Evolutionary conservation across 2,888 invertebrate genomes (phyloP), one percentile per base, ranked within the genome.

Genomic region (Tyria jacobaeae): DNA sequence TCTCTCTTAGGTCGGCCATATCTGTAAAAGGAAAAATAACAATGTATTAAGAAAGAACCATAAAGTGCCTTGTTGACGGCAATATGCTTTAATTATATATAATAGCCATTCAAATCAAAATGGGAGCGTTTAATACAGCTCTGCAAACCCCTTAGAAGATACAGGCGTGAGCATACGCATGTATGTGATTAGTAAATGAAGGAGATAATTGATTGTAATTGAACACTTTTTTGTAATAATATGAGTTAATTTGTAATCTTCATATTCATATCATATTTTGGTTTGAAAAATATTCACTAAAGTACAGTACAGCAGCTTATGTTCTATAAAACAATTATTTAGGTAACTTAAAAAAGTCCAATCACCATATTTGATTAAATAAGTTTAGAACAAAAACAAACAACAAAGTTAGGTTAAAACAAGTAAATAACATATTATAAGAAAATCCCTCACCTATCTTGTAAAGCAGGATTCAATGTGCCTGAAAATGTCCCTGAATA

Each of bases 401-500:
- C n/a, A n/a, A n/a, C n/a, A n/a, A n/a, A n/a, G 17, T 2, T n/a
- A 17, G 9, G 3, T 41, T 17, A 41, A 9, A 41, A 41, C 9
- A 41, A 3, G 41, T 41, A 41, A 41, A 41, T 17, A 10, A 17
- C 17, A 10, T 21, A 4, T 1, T 10, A 3, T 12, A 41, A 21
- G 10, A 44, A 44, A 21, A 10, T 50, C 17, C n/a, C 70, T 84
- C 73, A 94, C 85, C 96, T 96, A 90, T 99, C 99, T 91, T 99
- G 99, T 54, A 98, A 94, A 50, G 98, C 97, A 57, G 98, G 99
- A 89, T 98, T 99, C 58, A 99, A 89, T 21, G 98, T 99, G 58
- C 99, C 99, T 84, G 98, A 98, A 90, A 99, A 99, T 67, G 99
- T 99, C 71, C 99, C 99, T 15, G 98, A 99, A 92, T 98, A 99